These are phyloP conservation scores for Aelia acuminata DNA, from an alignment of 2,888 invertebrate species.

Conservation along the genomic window DNA sequence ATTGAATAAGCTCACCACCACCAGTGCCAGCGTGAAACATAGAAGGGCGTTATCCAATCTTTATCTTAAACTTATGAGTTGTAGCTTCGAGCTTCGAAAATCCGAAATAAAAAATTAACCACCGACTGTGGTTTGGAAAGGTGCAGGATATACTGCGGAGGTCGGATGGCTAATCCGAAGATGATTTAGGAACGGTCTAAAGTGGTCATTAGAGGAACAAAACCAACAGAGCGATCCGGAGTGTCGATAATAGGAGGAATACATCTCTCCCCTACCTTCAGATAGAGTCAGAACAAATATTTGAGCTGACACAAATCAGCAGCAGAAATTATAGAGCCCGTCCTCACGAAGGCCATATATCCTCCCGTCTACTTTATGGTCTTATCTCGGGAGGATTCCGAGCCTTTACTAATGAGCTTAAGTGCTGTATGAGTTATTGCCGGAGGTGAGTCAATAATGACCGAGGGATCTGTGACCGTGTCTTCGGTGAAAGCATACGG, in stretches of 20 bases:
- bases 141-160: constrained; percentile 6
- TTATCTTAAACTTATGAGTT: constrained; percentile 11
- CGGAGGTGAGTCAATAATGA: background rate
- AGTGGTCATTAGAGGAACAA: constrained; percentile 41
- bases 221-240: constrained; percentile 29
- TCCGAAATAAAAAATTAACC: background rate
- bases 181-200: constrained; percentile 14
- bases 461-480: constrained; percentile 1
- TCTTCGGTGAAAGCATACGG: background rate
- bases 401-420: constrained; percentile 37
- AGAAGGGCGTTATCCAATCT: background rate
- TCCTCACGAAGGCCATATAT: constrained; percentile 41
- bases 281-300: constrained; percentile 48
- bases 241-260: constrained; percentile 12
- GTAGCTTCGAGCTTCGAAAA: constrained; percentile 8
- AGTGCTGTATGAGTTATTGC: constrained; percentile 25
- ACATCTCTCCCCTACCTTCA: background rate
- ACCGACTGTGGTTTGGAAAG: background rate
- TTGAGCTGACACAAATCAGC: constrained; percentile 42
- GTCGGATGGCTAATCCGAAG: background rate
- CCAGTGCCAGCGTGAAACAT: background rate
- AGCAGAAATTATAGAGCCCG: constrained; percentile 13
- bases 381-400: constrained; percentile 33
- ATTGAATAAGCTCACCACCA: background rate
- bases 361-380: constrained; percentile 39